Conservation (phyloP, 2,113 vertebrate genomes). For the Pseudorasbora parva region DNA sequence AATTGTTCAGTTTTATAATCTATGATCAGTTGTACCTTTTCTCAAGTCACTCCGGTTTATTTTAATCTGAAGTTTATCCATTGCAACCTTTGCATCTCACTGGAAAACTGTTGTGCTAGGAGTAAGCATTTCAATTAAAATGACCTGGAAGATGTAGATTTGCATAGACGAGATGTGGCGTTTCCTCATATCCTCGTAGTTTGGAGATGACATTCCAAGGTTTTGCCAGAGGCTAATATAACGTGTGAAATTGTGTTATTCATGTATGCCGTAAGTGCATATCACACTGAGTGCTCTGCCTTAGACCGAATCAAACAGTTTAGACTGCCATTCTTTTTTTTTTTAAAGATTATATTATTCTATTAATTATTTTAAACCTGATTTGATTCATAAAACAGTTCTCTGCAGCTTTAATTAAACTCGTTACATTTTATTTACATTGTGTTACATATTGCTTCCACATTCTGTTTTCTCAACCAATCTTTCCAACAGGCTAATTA, state of each 20-base stretch:
- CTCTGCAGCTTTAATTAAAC: slow-evolving; percentile 8
- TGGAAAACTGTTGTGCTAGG: neutral
- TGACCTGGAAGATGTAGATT: neutral
- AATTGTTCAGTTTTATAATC: slow-evolving; percentile 27
- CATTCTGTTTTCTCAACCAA: neutral
- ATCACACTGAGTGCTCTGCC: neutral
- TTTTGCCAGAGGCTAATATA: neutral
- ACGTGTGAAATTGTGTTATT: neutral
- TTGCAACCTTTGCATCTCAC: neutral
- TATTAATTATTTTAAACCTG: slow-evolving; percentile 10
- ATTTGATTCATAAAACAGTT: neutral
- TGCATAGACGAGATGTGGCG: neutral
- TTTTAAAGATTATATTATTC: neutral
- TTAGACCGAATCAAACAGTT: neutral
- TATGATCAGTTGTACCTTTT: neutral
- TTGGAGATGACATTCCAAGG: neutral
- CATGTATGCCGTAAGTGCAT: neutral
- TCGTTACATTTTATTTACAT: neutral
- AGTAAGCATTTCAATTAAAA: neutral
- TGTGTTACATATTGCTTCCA: neutral
- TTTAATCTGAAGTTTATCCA: neutral
- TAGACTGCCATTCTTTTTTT: neutral
- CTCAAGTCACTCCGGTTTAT: neutral
- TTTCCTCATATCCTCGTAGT: neutral
- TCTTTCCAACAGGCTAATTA: neutral